A percentile compares a stretch with the other conserved stretches of the same genome.
phyloP scores from a whole-genome alignment of 2,888 invertebrate species.

The Notodromas monacha region DNA sequence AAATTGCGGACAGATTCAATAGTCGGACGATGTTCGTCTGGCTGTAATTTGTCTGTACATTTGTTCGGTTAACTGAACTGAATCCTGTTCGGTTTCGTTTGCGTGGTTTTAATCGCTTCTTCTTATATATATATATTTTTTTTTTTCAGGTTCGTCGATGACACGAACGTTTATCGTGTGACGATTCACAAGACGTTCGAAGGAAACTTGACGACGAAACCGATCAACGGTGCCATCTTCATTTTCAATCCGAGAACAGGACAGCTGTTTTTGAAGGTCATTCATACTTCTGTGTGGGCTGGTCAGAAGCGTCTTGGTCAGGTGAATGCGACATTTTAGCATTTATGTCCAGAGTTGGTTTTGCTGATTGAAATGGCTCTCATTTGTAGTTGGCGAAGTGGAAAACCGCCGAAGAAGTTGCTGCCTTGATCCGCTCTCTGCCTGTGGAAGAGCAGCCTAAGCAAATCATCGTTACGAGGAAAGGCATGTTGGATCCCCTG shows the following conservation, averaged over 20 bases:
- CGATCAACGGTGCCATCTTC: conserved; percentile 97
- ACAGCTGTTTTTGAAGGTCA: conserved; percentile 92
- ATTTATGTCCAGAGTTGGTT: no score
- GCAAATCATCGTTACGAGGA: conserved; percentile 95
- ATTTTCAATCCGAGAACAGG: conserved; percentile 98
- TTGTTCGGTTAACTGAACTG: no score
- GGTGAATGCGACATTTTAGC: no score
- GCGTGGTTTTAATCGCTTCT: no score
- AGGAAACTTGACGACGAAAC: conserved; percentile 93
- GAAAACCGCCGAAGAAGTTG: conserved; percentile 99
- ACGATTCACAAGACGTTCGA: conserved; percentile 99
- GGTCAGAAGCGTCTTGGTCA: conserved; percentile 98
- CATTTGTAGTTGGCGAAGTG: conserved; percentile 96
- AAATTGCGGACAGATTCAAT: no score
- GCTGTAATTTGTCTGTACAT: no score
- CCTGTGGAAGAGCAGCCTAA: conserved; percentile 99
- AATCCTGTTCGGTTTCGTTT: no score
- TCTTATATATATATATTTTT: no score
- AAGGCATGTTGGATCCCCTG: conserved; percentile 98
- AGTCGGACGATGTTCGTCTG: no score
- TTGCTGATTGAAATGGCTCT: no score
- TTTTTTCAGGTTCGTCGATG: conserved; percentile 51
- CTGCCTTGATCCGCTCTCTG: conserved; percentile 83
- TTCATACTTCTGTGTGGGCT: conserved; percentile 99
- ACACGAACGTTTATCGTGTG: conserved; percentile 95